phyloP scores from a whole-genome alignment of 1,140 invertebrate genomes.

The Drosophila lini region DNA sequence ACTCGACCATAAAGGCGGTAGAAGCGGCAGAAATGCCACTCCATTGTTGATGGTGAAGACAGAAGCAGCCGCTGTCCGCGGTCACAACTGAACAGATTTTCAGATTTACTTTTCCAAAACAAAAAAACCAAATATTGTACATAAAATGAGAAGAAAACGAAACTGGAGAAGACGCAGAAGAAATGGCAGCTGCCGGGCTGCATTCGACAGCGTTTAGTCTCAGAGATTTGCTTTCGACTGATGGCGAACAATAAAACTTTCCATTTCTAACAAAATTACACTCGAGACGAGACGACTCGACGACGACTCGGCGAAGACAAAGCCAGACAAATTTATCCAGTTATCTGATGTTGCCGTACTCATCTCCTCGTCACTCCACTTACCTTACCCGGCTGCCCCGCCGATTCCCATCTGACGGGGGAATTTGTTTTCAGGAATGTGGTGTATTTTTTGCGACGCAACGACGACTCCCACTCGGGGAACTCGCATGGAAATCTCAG shows the following conservation, averaged over 20 bases:
- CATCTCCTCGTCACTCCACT: slow-evolving; percentile 24
- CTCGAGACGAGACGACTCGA: slow-evolving; percentile 19
- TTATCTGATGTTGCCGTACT: slow-evolving; percentile 49
- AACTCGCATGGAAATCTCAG: slow-evolving; percentile 19
- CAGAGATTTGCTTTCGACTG: slow-evolving; percentile 69
- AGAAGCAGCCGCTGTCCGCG: slow-evolving; percentile 16
- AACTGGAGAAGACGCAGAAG: slow-evolving; percentile 16
- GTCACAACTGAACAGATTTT: slow-evolving; percentile 73
- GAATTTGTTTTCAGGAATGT: slow-evolving; percentile 51
- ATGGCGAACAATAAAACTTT: slow-evolving; percentile 76
- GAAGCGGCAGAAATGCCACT: slow-evolving; percentile 17
- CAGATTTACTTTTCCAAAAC: slow-evolving; percentile 63
- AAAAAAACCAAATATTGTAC: slow-evolving; percentile 31
- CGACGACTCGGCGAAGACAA: slow-evolving; percentile 39
- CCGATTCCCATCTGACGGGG: slow-evolving; percentile 6
- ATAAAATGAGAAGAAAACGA: slow-evolving; percentile 30
- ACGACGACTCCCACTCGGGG: slow-evolving; percentile 28
- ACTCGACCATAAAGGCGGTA: slow-evolving; percentile 31
- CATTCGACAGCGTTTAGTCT: slow-evolving; percentile 69
- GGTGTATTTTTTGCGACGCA: slow-evolving; percentile 11
- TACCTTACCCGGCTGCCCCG: neutral
- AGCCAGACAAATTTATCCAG: slow-evolving; percentile 72
- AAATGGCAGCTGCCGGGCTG: slow-evolving; percentile 52
- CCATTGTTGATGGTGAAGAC: slow-evolving; percentile 37
- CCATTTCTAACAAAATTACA: slow-evolving; percentile 79